These are phyloP conservation scores for Motacilla tschutschensis DNA, from an alignment of 2,113 vertebrate species.

Conservation along the genomic window DNA sequence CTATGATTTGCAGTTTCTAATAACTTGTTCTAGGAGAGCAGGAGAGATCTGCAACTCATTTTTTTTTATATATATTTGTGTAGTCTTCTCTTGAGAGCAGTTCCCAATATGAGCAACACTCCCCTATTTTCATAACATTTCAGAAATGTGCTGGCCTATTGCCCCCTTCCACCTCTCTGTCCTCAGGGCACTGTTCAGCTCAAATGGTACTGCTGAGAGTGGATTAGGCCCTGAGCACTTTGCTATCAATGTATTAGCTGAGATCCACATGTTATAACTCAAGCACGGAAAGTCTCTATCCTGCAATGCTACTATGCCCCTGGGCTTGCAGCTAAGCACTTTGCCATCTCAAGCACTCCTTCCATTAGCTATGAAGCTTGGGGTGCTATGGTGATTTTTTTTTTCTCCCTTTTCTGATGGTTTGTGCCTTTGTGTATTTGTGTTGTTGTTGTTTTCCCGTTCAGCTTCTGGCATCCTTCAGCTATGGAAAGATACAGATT, in stretches of 20 bases:
- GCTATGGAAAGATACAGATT: neutral
- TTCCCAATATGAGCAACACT: constrained; percentile 9
- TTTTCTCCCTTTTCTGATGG: neutral
- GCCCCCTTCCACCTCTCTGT: constrained; percentile 5
- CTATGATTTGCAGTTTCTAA: constrained; percentile 43
- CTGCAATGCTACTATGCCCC: neutral
- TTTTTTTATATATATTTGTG: neutral
- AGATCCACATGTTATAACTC: constrained; percentile 14
- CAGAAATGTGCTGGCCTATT: constrained; percentile 10
- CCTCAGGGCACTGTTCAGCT: neutral
- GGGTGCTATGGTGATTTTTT: neutral
- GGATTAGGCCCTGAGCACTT: neutral
- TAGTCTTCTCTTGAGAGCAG: constrained; percentile 8
- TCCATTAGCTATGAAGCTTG: constrained; percentile 13
- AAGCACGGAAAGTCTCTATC: neutral
- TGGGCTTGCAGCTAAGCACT: constrained; percentile 23
- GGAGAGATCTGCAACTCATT: neutral
- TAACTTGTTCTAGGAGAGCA: constrained; percentile 29
- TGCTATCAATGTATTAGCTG: constrained; percentile 18
- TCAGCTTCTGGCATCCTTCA: neutral
- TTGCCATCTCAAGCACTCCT: constrained; percentile 2
- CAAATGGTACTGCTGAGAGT: constrained; percentile 17
- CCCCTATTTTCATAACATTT: constrained; percentile 10
- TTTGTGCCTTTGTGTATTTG: neutral
- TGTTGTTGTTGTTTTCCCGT: neutral